These are phyloP conservation scores for Odiellus spinosus DNA, from an alignment of 2,888 invertebrate species.

Conservation along the genomic window DNA sequence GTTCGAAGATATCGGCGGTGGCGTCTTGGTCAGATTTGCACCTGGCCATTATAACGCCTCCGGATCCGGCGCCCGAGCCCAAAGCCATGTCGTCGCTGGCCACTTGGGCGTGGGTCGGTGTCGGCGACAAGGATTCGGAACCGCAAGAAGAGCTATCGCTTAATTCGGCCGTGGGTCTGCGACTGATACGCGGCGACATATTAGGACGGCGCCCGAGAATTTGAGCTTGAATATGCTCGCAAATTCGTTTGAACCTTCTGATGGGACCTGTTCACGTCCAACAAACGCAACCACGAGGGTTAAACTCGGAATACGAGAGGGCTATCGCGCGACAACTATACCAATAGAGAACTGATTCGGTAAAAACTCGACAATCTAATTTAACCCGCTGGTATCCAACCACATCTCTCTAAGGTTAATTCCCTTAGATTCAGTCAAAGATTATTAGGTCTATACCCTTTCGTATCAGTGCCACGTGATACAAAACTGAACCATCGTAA, in stretches of 20 bases:
- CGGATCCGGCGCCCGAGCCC: constrained; percentile 12
- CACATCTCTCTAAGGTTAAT: too few relatives aligned
- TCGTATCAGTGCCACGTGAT: too few relatives aligned
- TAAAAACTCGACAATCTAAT: too few relatives aligned
- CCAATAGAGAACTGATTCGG: too few relatives aligned
- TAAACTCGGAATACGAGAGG: too few relatives aligned
- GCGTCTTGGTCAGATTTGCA: constrained; percentile 23
- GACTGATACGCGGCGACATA: constrained; percentile 27
- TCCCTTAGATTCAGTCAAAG: too few relatives aligned
- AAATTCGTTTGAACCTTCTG: constrained; percentile 80
- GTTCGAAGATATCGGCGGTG: constrained; percentile 19
- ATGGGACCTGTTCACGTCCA: constrained; percentile 54
- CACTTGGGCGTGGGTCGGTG: constrained; percentile 20
- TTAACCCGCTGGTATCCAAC: too few relatives aligned
- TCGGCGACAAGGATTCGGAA: constrained; percentile 41
- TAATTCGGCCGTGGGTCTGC: constrained; percentile 44
- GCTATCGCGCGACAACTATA: too few relatives aligned
- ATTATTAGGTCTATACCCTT: too few relatives aligned
- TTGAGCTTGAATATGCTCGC: constrained; percentile 86
- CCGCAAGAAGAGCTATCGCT: constrained; percentile 53
- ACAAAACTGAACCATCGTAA: too few relatives aligned
- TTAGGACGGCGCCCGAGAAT: constrained; percentile 39
- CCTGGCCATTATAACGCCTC: constrained; percentile 16
- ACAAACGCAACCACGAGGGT: too few relatives aligned
- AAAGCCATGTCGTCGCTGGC: constrained; percentile 18